Conservation (phyloP, 2,113 vertebrate genomes). For the Morone saxatilis region DNA sequence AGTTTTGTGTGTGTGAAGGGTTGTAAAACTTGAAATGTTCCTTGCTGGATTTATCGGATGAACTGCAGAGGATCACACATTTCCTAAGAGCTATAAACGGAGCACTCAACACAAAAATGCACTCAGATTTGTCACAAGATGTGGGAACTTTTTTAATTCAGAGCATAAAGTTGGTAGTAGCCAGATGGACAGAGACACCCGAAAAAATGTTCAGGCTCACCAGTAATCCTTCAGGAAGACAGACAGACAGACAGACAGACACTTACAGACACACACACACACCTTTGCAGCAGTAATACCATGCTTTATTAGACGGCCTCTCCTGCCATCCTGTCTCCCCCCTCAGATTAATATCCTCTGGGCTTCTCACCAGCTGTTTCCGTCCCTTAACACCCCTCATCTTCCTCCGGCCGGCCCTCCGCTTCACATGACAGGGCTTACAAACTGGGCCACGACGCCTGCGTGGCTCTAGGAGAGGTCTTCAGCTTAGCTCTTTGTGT, state of each 20-base stretch:
- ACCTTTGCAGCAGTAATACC: conserved; percentile 75
- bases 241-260: conserved; percentile 49
- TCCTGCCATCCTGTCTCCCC: conserved; percentile 81
- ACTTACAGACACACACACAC: conserved; percentile 58
- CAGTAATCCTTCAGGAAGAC: conserved; percentile 74
- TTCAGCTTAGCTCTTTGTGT: background rate
- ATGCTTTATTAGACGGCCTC: conserved; percentile 77
- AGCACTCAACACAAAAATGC: background rate
- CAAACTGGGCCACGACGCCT: conserved; percentile 45
- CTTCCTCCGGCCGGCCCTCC: conserved; percentile 66
- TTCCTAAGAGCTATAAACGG: conserved; percentile 22
- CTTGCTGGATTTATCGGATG: conserved; percentile 29
- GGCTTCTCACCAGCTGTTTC: conserved; percentile 81
- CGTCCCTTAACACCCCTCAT: conserved; percentile 80
- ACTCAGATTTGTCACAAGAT: background rate
- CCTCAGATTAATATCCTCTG: conserved; percentile 79
- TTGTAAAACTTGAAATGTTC: conserved; percentile 54
- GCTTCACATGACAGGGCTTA: conserved; percentile 63
- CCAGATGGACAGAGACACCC: conserved; percentile 60
- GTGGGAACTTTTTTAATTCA: background rate
- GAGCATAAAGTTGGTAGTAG: conserved; percentile 13
- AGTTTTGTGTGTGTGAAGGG: conserved; percentile 26
- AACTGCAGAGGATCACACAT: conserved; percentile 42
- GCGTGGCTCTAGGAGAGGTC: conserved; percentile 43
- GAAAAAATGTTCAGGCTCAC: conserved; percentile 24